Evolutionary conservation across 2,113 vertebrate genomes (phyloP).

Genomic region (Dipodomys merriami): DNA sequence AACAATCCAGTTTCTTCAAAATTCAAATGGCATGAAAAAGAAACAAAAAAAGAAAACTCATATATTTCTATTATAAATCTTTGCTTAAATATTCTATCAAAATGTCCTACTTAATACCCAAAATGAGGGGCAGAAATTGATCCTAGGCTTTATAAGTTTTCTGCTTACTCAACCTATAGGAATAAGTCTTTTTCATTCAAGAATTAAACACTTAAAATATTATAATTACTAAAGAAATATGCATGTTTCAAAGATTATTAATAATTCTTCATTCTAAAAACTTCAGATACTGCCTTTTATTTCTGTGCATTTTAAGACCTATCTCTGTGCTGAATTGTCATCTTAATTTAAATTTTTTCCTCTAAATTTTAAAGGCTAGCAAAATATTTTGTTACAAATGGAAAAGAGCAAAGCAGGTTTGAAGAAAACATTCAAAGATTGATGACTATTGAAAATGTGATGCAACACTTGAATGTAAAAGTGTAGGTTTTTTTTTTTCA

Average conservation of each 20-base stretch:
- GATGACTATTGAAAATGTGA: constrained; percentile 28
- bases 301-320: not conserved
- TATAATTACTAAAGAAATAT: not conserved
- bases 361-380: constrained; percentile 44
- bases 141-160: constrained; percentile 75
- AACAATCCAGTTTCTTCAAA: not conserved
- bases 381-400: constrained; percentile 27
- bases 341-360: constrained; percentile 42
- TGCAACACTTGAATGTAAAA: not conserved
- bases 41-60: not conserved
- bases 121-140: constrained; percentile 46
- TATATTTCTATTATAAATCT: not conserved
- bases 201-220: constrained; percentile 12
- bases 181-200: constrained; percentile 20
- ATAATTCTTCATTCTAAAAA: constrained; percentile 13
- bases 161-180: not conserved
- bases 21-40: not conserved
- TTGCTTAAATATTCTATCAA: constrained; percentile 74
- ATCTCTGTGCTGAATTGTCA: not conserved
- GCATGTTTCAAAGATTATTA: not conserved
- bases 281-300: constrained; percentile 26
- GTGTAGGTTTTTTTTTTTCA: constrained; percentile 1
- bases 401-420: constrained; percentile 6
- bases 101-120: constrained; percentile 72
- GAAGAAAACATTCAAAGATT: not conserved